These are phyloP conservation scores for Ceratitis capitata DNA, from an alignment of 1,140 invertebrate species.

Conservation along the genomic window DNA sequence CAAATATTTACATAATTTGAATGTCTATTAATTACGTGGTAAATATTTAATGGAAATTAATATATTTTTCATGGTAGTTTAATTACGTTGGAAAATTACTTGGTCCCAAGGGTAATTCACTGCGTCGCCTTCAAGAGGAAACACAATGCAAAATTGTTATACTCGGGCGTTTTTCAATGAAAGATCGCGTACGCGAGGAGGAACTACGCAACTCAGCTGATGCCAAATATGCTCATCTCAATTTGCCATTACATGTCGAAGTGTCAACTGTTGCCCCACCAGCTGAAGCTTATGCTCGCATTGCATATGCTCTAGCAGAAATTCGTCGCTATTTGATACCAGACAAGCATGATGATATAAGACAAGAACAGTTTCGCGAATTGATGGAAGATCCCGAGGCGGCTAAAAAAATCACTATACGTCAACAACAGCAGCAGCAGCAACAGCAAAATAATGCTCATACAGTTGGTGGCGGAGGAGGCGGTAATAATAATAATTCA, in stretches of 20 bases:
- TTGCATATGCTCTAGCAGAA: constrained; percentile 88
- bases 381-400: constrained; percentile 70
- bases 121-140: constrained; percentile 92
- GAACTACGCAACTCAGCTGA: constrained; percentile 86
- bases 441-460: constrained; percentile 45
- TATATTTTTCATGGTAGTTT: constrained; percentile 72
- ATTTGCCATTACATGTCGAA: constrained; percentile 93
- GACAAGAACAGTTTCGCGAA: constrained; percentile 81
- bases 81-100: constrained; percentile 95
- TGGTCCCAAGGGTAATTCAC: constrained; percentile 91
- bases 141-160: constrained; percentile 98
- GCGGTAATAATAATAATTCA: constrained; percentile 42
- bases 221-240: constrained; percentile 91
- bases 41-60: too few species aligned
- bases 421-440: constrained; percentile 59
- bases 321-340: constrained; percentile 76
- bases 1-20: neutral
- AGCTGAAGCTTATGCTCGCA: constrained; percentile 89
- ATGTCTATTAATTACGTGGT: neutral
- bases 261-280: constrained; percentile 89
- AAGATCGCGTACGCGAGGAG: constrained; percentile 91
- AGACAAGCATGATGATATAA: constrained; percentile 82
- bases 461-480: too few species aligned
- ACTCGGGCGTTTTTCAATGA: constrained; percentile 93
- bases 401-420: constrained; percentile 60